Conservation (phyloP, 2,113 vertebrate genomes). For the Crotalus viridis region DNA sequence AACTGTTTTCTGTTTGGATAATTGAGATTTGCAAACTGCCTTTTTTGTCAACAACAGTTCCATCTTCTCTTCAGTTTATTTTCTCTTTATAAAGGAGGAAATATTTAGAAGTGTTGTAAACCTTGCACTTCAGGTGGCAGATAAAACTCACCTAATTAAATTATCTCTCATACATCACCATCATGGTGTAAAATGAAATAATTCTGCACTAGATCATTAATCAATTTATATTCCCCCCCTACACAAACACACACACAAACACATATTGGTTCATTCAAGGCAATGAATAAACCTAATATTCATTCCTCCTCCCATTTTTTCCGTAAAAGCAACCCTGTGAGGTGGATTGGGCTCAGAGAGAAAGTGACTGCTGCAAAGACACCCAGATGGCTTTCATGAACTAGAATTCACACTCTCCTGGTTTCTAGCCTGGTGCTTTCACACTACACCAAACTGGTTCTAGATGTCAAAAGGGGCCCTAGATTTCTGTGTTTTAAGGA, state of each 20-base stretch:
- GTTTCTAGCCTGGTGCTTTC: not conserved
- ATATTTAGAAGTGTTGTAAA: not conserved
- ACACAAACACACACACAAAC: not conserved
- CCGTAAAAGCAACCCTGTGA: not conserved
- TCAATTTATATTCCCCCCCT: not conserved
- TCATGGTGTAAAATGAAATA: not conserved
- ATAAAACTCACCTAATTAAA: not conserved
- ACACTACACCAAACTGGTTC: not conserved
- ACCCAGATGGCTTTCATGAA: not conserved
- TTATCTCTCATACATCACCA: not conserved
- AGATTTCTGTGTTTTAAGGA: not conserved
- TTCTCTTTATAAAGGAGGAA: not conserved
- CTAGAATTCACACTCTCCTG: not conserved
- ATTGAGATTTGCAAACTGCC: not conserved
- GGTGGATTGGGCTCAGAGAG: not conserved
- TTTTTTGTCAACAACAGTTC: not conserved
- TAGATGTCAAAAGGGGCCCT: not conserved
- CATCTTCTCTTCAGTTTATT: not conserved
- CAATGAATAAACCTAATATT: not conserved
- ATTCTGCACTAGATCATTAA: not conserved
- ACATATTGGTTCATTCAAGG: not conserved
- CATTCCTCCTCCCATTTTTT: not conserved
- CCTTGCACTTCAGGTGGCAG: not conserved
- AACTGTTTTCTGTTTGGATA: not conserved
- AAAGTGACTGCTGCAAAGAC: not conserved